These are phyloP conservation scores for Meloidogyne exigua DNA, from an alignment of 1,140 invertebrate genomes.

Conservation along the genomic window DNA sequence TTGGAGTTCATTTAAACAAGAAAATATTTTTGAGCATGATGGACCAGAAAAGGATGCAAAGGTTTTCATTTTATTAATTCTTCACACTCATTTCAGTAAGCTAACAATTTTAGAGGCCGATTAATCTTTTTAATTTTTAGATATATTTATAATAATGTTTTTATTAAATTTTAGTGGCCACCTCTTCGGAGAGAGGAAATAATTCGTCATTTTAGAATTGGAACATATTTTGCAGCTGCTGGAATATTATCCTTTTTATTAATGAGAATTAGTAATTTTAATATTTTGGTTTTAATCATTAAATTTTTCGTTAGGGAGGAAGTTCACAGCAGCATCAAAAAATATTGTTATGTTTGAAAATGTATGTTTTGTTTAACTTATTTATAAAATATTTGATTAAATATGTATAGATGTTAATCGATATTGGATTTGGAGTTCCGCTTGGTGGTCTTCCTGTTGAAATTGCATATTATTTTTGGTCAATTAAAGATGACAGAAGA, in stretches of 20 bases:
- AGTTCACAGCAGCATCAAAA: not conserved
- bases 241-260: not conserved
- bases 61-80: not conserved
- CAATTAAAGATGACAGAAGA: not conserved
- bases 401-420: not conserved
- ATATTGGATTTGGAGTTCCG: not conserved
- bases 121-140: too few relatives aligned
- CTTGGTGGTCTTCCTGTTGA: not conserved
- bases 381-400: not conserved
- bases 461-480: constrained; percentile 1
- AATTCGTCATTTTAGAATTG: not conserved
- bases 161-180: not conserved
- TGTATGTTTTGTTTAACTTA: not conserved
- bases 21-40: constrained; percentile 5
- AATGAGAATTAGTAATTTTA: constrained; percentile 3
- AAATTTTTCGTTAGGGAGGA: not conserved
- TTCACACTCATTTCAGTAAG: too few relatives aligned
- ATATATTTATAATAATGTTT: too few relatives aligned
- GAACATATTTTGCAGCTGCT: not conserved
- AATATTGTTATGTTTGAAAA: not conserved
- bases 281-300: not conserved
- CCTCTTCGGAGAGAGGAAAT: not conserved
- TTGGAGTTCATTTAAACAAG: not conserved
- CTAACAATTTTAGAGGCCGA: too few relatives aligned
- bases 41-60: not conserved